These are phyloP conservation scores for Perizoma affinitatum DNA, from an alignment of 2,888 invertebrate species.

Conservation along the genomic window DNA sequence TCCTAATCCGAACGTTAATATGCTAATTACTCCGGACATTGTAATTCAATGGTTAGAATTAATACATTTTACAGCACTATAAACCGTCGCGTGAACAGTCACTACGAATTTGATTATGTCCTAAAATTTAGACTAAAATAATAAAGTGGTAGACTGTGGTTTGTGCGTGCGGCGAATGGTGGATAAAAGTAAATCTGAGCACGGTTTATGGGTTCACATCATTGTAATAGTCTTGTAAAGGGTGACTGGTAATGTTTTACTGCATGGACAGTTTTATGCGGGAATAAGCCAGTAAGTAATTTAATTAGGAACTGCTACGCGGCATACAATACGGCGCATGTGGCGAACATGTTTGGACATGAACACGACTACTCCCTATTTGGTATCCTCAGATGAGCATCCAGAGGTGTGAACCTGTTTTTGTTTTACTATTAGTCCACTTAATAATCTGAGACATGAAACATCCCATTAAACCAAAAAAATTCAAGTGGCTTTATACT, in stretches of 20 bases:
- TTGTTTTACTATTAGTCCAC: too few species aligned
- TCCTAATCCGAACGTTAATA: slow-evolving; percentile 32
- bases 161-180: slow-evolving; percentile 52
- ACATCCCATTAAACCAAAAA: neutral
- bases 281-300: slow-evolving; percentile 21
- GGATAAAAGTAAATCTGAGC: slow-evolving; percentile 60
- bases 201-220: slow-evolving; percentile 61
- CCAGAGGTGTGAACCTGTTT: too few species aligned
- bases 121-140: slow-evolving; percentile 64
- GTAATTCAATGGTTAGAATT: slow-evolving; percentile 56
- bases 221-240: slow-evolving; percentile 69
- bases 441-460: neutral
- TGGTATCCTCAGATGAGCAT: too few species aligned
- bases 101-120: slow-evolving; percentile 63
- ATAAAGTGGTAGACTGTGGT: slow-evolving; percentile 55
- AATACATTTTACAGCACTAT: slow-evolving; percentile 46
- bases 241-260: slow-evolving; percentile 61
- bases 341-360: too few species aligned
- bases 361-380: too few species aligned
- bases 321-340: too few species aligned
- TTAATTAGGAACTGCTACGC: too few species aligned
- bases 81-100: slow-evolving; percentile 57
- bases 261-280: slow-evolving; percentile 47
- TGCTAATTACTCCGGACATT: slow-evolving; percentile 41
- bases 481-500: slow-evolving; percentile 10